Evolutionary conservation across 1,140 invertebrate species (phyloP), one percentile per base, ranked within the genome.

Genomic region (Drosophila nikananu): DNA sequence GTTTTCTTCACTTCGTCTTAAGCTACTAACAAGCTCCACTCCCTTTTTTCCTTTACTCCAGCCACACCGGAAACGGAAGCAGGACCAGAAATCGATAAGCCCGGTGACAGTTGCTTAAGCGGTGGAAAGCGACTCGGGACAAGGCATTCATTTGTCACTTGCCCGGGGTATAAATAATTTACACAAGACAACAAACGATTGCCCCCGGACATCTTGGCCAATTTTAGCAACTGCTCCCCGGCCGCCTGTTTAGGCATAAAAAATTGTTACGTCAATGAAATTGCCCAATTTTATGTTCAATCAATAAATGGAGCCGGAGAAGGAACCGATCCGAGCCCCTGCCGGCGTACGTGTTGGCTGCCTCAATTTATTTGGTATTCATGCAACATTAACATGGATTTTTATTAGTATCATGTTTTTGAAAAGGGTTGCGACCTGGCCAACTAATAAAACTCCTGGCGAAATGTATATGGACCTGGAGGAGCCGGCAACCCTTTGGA

Each of bases 331-430:
- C 32, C 32, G 8, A 17, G 52, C 23, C 39, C 32, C 17, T 12
- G 17, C 27, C n/a, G 12, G 6, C 10, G 51, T 52, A 89, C 86
- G 86, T 90, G 86, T 90, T 86, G 75, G 86, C 82, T 82, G 86
- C 64, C 86, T 77, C 86, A 90, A 90, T 90, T 90, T 90, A 90
- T 90, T 90, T 90, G 82, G 81, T 90, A 90, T 90, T 90, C 86
- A 90, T 90, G 86, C 86, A 90, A 90, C 86, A 90, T 90, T 90
- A 90, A 90, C 86, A 90, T 90, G 86, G 86, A 90, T 90, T 90
- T 89, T 90, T 90, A 90, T 90, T 90, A 90, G 86, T 86, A 86
- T 90, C 86, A 90, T 90, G 71, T 90, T 90, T 90, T 90, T 90
- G 81, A 90, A 90, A 90, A 90, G 86, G 86, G 86, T 90, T 90